Base-by-base conservation (phyloP, 2,888 invertebrate species). In the Drosophila mettleri region DNA sequence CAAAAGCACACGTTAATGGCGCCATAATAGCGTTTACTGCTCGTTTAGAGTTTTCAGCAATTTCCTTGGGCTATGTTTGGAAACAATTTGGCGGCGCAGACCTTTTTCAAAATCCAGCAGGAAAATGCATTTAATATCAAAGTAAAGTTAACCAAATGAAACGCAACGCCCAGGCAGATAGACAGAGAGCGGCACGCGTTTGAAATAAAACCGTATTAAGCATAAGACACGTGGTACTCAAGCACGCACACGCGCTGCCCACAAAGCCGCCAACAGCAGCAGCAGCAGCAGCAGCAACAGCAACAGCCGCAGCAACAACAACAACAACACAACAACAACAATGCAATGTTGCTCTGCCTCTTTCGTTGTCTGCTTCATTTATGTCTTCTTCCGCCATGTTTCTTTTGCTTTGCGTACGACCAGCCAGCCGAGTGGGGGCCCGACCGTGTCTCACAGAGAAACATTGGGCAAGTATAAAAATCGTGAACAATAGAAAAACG, bases 401-500 rank as follows among this genome's bases (percentile, higher is more conserved):
- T 48, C 57, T 43, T 54, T 33, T 43, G 53, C 55, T 53, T 65
- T 69, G 72, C 74, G 74, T 57, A 48, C 76, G 64, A 55, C 46
- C 52, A 51, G 46, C 36, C 9, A 61, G 59, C 60, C 72, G 78
- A 63, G 52, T 48, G 54, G 52, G 59, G 41, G n/a, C 51, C 60
- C 48, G 48, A 63, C 36, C 45, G 55, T 18, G 18, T 38, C 52
- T 38, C 36, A 18, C 45, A 38, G 5, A 70, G 68, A 84, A 86
- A 88, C 80, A 86, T 83, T 79, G 74, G 78, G 73, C 43, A 53
- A 90, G 92, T 92, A 92, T 92, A 92, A 92, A 92, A 92, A 92
- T 90, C 91, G 91, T 90, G 88, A 83, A 90, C 91, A 91, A 91
- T 91, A 90, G 91, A 90, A 90, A 91, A 91, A 90, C 91, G 86